Base-by-base conservation (phyloP, 1,140 invertebrate genomes). In the Piezodorus guildinii region DNA sequence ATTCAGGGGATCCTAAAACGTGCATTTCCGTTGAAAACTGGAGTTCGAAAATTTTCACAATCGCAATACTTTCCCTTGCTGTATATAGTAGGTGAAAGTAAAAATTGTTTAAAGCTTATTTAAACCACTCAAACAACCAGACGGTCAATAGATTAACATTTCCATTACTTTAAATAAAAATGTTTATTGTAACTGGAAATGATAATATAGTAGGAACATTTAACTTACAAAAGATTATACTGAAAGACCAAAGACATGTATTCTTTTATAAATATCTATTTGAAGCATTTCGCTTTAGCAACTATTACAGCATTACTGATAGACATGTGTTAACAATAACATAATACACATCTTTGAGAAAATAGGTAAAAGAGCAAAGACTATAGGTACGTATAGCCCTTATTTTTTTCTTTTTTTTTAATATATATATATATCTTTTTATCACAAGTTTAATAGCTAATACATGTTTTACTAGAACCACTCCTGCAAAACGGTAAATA, bases 321-420 rank as follows among this genome's bases (percentile, higher is more conserved):
- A 62, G 34, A 62, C 62, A 62, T 62, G 27, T 39, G 49, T 62
- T 62, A 62, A 62, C 62, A 62, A 30, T 52, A 62, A 62, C 39
- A 62, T 52, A 30, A 12, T 52, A 62, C 46, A 62, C 62, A 62
- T 62, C 46, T 25, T 44, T 62, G 62, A 52, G 62, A 62, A 62
- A 62, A 62, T 51, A 62, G 21, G n/a, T 51, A 52, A 39, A 52
- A 34, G 17, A 62, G 12, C 21, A 21, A 52, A 34, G 21, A 8
- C 17, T 52, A 62, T 62, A 25, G 8, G 34, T 14, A 23, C 8
- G 27, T 30, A 30, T 8, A 8, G 2, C 8, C n/a, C 9, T 52
- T 9, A 3, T 62, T 52, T 25, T 62, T 39, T 39, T 39, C 12
- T 39, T 39, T 39, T 39, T 39, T 39, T 39, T 30, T 30, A 5